A percentile compares a stretch with the other conserved stretches of the same genome.
These are phyloP conservation scores for Heliothis subflexa DNA, from an alignment of 1,140 invertebrate species.

Conservation along the genomic window DNA sequence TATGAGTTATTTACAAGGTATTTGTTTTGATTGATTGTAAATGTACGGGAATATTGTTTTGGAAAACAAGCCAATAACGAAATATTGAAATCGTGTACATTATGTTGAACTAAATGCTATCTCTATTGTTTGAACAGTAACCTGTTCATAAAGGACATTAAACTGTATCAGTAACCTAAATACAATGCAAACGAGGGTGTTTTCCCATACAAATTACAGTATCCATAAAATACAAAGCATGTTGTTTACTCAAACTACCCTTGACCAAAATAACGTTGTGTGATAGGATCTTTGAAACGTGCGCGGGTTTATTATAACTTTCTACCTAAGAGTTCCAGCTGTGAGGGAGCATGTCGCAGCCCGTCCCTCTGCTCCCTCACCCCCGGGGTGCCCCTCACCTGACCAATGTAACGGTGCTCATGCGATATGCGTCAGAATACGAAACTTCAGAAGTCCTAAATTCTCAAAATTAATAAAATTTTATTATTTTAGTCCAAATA, in stretches of 20 bases:
- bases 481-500: too few relatives aligned
- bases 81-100: not conserved
- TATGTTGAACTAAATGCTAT: constrained; percentile 6
- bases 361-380: not conserved
- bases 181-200: constrained; percentile 39
- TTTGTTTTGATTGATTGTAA: constrained; percentile 52
- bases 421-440: constrained; percentile 75
- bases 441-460: constrained; percentile 71
- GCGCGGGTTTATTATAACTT: constrained; percentile 73
- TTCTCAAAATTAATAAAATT: constrained; percentile 63
- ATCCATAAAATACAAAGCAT: constrained; percentile 56
- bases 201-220: constrained; percentile 57
- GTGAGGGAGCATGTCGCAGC: constrained; percentile 58
- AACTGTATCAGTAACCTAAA: constrained; percentile 49
- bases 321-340: constrained; percentile 75
- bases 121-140: constrained; percentile 30
- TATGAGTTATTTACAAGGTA: constrained; percentile 54
- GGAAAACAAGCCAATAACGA: constrained; percentile 17
- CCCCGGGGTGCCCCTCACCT: constrained; percentile 50
- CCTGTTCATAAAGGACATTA: constrained; percentile 29
- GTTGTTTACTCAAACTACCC: constrained; percentile 74
- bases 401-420: constrained; percentile 69
- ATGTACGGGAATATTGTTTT: constrained; percentile 2
- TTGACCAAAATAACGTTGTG: constrained; percentile 79
- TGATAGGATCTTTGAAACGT: constrained; percentile 79